Evolutionary conservation across 1,140 invertebrate species (phyloP).

Genomic region (Musca domestica): DNA sequence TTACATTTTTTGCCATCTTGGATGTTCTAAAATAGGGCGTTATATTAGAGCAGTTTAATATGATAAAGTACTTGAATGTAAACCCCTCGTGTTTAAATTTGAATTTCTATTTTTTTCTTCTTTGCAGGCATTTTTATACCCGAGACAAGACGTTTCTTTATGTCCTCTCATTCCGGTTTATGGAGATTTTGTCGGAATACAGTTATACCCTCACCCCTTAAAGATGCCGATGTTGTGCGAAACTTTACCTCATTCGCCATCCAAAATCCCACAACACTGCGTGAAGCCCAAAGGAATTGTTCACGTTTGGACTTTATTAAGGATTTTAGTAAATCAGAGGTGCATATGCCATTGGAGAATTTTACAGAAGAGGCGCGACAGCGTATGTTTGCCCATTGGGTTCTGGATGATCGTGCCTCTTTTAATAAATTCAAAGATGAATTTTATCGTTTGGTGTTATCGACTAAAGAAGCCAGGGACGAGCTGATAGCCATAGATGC

Average conservation of each 20-base stretch:
- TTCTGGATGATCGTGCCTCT: conserved; percentile 40
- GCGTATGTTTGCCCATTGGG: conserved; percentile 52
- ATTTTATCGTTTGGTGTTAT: conserved; percentile 41
- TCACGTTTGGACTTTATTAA: conserved; percentile 40
- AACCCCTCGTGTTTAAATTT: too few relatives aligned
- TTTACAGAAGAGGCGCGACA: conserved; percentile 48
- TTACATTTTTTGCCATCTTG: too few relatives aligned
- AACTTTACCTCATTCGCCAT: conserved; percentile 50
- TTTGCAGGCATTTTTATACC: conserved; percentile 61
- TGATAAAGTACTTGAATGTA: too few relatives aligned
- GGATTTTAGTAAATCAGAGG: conserved; percentile 35
- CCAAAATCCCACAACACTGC: conserved; percentile 35
- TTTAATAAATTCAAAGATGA: conserved; percentile 41
- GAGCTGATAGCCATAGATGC: conserved; percentile 34
- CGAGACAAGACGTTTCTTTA: conserved; percentile 59
- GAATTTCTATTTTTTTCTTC: neutral
- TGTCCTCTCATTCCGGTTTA: conserved; percentile 65
- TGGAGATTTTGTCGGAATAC: conserved; percentile 65
- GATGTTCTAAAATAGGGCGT: too few relatives aligned
- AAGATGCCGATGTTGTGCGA: conserved; percentile 41
- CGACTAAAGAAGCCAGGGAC: conserved; percentile 34
- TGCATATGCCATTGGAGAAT: conserved; percentile 34
- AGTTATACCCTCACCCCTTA: conserved; percentile 41
- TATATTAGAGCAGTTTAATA: too few relatives aligned
- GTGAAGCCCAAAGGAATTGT: conserved; percentile 41